phyloP scores from a whole-genome alignment of 2,113 vertebrate genomes.

The Spea bombifrons region DNA sequence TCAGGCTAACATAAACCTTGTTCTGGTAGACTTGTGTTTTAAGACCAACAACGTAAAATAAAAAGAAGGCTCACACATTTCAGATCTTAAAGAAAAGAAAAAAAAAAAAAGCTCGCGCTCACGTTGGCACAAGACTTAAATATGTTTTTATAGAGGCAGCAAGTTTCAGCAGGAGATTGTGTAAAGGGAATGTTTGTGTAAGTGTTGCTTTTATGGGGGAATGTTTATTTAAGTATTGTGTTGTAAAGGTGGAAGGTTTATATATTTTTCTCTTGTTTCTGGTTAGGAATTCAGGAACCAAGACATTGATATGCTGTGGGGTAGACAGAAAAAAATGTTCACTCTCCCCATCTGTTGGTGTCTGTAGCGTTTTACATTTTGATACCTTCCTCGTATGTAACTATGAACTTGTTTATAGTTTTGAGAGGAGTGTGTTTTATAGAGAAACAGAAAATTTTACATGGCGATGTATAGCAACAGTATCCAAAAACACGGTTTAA shows the following conservation, averaged over 20 bases:
- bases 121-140: constrained; percentile 31
- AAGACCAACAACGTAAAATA: neutral
- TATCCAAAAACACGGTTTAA: no score
- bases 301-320: neutral
- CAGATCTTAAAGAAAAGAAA: neutral
- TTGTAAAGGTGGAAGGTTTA: constrained; percentile 2
- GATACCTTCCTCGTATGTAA: no score
- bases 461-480: no score
- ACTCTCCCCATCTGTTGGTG: no score
- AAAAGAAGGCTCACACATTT: neutral
- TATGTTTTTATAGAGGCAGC: constrained; percentile 40
- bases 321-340: no score
- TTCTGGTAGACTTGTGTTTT: neutral
- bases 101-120: constrained; percentile 20
- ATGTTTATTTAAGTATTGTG: constrained; percentile 38
- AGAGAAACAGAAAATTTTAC: no score
- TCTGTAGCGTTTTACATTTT: no score
- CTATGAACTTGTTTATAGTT: no score
- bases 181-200: constrained; percentile 44
- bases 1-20: neutral
- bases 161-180: constrained; percentile 38
- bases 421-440: no score
- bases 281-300: neutral
- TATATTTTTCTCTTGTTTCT: neutral
- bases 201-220: constrained; percentile 35